These are phyloP conservation scores for Venturia canescens DNA, from an alignment of 1,140 invertebrate genomes.

Conservation along the genomic window DNA sequence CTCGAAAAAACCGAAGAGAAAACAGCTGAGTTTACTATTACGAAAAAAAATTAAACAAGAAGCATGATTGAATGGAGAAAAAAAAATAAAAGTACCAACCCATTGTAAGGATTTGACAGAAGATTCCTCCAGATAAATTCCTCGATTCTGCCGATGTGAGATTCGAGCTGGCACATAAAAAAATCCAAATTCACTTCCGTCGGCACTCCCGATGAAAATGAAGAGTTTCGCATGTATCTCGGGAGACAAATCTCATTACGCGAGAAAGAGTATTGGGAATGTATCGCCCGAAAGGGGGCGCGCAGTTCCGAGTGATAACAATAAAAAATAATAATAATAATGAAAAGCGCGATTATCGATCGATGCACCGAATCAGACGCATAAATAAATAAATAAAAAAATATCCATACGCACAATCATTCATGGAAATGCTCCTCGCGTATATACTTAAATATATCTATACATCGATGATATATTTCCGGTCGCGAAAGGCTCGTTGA, in stretches of 20 bases:
- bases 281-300: background rate
- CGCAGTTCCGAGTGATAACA: background rate
- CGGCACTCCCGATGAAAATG: background rate
- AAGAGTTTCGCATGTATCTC: too few relatives aligned
- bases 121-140: background rate
- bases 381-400: background rate
- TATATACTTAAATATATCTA: background rate
- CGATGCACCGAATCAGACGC: background rate
- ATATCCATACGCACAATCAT: background rate
- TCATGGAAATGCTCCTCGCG: background rate
- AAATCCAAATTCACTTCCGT: background rate
- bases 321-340: background rate
- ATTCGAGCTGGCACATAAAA: background rate
- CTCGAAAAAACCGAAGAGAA: background rate
- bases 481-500: slow-evolving; percentile 25
- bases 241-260: background rate
- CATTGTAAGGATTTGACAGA: background rate
- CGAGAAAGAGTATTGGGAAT: background rate
- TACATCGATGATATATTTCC: background rate
- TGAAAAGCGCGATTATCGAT: background rate
- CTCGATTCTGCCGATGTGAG: background rate
- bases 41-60: background rate
- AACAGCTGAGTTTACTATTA: too few relatives aligned
- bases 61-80: too few relatives aligned
- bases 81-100: slow-evolving; percentile 17